Base-by-base conservation (phyloP, 2,888 invertebrate species). In the Acronicta leporina region DNA sequence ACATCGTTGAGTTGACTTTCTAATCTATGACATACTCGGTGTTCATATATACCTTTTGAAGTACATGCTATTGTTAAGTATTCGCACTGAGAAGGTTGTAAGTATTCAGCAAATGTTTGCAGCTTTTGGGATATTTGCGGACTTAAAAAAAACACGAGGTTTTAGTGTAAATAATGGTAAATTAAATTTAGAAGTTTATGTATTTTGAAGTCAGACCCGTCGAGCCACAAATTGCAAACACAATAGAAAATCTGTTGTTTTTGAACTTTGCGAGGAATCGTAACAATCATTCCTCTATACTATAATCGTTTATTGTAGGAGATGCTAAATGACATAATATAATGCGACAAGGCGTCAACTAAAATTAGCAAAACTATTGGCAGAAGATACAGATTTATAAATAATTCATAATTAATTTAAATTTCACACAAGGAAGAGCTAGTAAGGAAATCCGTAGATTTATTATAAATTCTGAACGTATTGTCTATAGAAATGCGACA, bases 1-100 rank as follows among this genome's bases (percentile, higher is more conserved):
- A 44, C 62, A 73, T 74, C 59, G 51, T 46, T 49, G 33, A 64
- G 61, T 47, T 65, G 55, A 75, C 75, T 72, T 75, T 72, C 75
- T 75, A 72, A 72, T 72, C 65, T 71, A 45, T 61, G 65, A 58
- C 58, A 52, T 46, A 46, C 56, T 73, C 62, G 61, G 68, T 68
- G 68, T 52, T 73, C 53, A 73, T 73, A 61, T 56, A 68, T 52
- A 47, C 67, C 20, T 49, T 54, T 53, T 53, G 16, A 66, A 68
- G 53, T 53, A 25, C 14, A 27, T 50, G 14, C 51, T 52, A 52
- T 66, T 42, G 33, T 72, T 46, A 52, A 41, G 66, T 66, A 68
- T 72, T n/a, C 16, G 42, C 58, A 47, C 27, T 40, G 50, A 54
- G 27, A 13, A 49, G 30, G 48, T 53, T 49, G 41, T 63, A 64